Percentiles rank a stretch among this genome's conserved stretches.
Evolutionary conservation across 2,113 vertebrate species (phyloP).

Genomic region (Machaerirhynchus nigripectus): DNA sequence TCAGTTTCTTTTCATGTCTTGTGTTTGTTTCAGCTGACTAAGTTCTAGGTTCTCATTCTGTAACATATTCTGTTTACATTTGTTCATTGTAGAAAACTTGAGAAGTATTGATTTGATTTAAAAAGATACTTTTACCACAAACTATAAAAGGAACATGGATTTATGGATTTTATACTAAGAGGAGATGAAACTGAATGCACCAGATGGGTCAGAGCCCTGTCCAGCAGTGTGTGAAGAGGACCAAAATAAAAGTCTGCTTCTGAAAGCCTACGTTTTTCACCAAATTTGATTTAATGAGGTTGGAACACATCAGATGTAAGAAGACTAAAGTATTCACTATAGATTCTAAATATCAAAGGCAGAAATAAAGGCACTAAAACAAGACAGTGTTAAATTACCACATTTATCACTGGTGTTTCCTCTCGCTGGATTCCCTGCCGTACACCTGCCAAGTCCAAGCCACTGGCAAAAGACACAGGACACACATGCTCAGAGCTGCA

Average conservation of each 20-base stretch:
- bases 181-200: not conserved
- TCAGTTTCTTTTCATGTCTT: not conserved
- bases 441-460: not conserved
- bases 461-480: not conserved
- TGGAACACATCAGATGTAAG: not conserved
- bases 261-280: not conserved
- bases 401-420: not conserved
- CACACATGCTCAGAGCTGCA: not conserved
- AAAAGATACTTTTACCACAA: not conserved
- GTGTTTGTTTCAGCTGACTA: not conserved
- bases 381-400: not conserved
- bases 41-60: not conserved
- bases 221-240: not conserved
- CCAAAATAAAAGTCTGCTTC: not conserved
- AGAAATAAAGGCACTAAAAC: not conserved
- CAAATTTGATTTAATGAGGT: not conserved
- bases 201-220: not conserved
- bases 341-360: not conserved
- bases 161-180: not conserved
- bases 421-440: not conserved
- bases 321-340: not conserved
- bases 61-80: not conserved
- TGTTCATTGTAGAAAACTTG: not conserved
- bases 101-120: not conserved
- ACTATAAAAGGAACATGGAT: not conserved